Conservation (phyloP, 2,797 vertebrate genomes). For the Carcharodon carcharias region DNA sequence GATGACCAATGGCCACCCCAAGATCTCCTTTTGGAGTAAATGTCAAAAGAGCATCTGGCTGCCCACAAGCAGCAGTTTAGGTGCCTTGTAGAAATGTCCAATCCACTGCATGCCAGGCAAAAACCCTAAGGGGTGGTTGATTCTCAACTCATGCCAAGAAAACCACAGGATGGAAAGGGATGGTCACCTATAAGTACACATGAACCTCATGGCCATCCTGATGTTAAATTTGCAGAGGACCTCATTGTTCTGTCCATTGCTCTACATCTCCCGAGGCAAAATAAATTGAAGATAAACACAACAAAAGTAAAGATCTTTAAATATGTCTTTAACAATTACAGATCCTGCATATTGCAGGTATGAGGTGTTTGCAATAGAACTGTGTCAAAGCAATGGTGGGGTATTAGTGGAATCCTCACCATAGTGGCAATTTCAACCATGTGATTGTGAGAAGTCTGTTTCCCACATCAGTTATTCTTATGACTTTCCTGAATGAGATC, state of each 20-base stretch:
- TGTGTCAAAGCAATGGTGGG: not conserved
- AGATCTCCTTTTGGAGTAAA: not conserved
- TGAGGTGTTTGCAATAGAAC: not conserved
- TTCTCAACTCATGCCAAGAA: not conserved
- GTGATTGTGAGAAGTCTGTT: not conserved
- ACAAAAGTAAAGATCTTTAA: not conserved
- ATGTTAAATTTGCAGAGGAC: not conserved
- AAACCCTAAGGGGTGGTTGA: not conserved
- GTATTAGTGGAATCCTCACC: not conserved
- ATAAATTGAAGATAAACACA: not conserved
- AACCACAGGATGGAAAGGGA: not conserved
- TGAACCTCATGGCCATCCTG: not conserved
- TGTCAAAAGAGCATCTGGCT: not conserved
- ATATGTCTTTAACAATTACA: too few species aligned
- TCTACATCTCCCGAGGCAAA: not conserved
- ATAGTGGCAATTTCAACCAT: not conserved
- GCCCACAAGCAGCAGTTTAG: not conserved
- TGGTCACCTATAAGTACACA: not conserved
- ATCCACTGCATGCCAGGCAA: not conserved
- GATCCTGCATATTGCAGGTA: not conserved
- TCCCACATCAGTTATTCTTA: not conserved
- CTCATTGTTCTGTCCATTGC: not conserved
- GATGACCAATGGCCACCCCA: not conserved
- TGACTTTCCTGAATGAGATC: not conserved
- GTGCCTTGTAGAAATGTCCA: not conserved